Base-by-base conservation (phyloP, 2,888 invertebrate genomes). In the Deilephila porcellus region DNA sequence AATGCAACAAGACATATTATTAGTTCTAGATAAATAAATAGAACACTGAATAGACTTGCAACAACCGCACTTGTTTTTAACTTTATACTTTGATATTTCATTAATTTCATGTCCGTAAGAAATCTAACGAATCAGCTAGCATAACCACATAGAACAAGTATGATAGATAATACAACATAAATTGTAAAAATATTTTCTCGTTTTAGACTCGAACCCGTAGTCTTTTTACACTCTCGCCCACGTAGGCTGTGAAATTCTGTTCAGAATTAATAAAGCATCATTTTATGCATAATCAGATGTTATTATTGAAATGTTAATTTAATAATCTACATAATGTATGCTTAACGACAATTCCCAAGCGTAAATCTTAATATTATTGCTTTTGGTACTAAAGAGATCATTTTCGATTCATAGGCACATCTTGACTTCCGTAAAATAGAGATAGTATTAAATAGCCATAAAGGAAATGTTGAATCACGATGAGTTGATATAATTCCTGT, bases 321-420 rank as follows among this genome's bases (percentile, higher is more conserved):
- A 25, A 25, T 25, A 25, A 14, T 67, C 45, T 20, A 29, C 60
- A 37, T 71, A 60, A 60, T 37, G 20, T 53, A 76, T 78, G 74
- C 71, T 70, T 76, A 80, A 81, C 80, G 80, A 81, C 83, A 80
- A 80, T 84, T 84, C 83, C 78, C 83, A 84, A 79, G 72, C 73
- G 76, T 78, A 74, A 78, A 77, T 78, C 67, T 53, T 70, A 80
- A 76, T 74, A 74, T 70, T 74, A 72, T 76, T 75, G 59, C 45
- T 75, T 59, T 72, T 60, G 32, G 45, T 75, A 78, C 74, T 45
- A 75, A 76, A 76, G 76, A 74, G 25, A 17, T 67, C 25, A 52
- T 52, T 67, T 67, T 52, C 67, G 17, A 67, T 52, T 29, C 64
- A n/a, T 56, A 45, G 56, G n/a, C 20, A 45, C 37, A 20, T 17